Evolutionary conservation across 2,888 invertebrate genomes (phyloP), one percentile per base, ranked within the genome.

Genomic region (Boloria euphrosyne): DNA sequence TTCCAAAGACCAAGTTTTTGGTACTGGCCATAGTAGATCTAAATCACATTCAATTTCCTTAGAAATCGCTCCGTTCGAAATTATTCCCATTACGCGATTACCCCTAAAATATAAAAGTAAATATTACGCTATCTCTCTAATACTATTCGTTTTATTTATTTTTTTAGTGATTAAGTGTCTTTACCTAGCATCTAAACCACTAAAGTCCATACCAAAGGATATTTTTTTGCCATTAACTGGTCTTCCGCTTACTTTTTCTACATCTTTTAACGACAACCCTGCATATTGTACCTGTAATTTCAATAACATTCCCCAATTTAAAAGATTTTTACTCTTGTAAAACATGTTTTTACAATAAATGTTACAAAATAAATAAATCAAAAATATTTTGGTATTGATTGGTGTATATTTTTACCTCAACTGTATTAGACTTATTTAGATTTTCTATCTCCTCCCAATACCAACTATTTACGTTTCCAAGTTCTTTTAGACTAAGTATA

Each of bases 181-280:
- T 47, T 47, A 57, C 57, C n/a, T 18, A 10, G 22, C 18, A n/a
- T 57, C 57, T 13, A 57, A 18, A 22, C 46, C 46, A 57, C 57
- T 46, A 18, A 22, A 57, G 18, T 57, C 46, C 57, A 57, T 57
- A 44, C 57, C 57, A 22, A 57, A 57, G 0, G 57, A 46, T 22
- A 46, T 4, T 6, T 46, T 13, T 46, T 22, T 22, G 14, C n/a
- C 2, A 38, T 54, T 38, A 4, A 22, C 22, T 46, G 22, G 43
- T 22, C 0, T 18, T 1, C 46, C n/a, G 7, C n/a, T 3, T 10
- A 46, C 13, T n/a, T 57, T 46, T 46, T 57, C 46, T 22, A 27
- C 14, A 22, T 46, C 46, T 27, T 57, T 46, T 7, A 46, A 22
- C 10, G 57, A 46, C 2, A 57, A 22, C 6, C 57, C 46, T 44